Conservation (phyloP, 37 sponge, comb jelly and placozoan genomes). For the Axinella damicornis region DNA sequence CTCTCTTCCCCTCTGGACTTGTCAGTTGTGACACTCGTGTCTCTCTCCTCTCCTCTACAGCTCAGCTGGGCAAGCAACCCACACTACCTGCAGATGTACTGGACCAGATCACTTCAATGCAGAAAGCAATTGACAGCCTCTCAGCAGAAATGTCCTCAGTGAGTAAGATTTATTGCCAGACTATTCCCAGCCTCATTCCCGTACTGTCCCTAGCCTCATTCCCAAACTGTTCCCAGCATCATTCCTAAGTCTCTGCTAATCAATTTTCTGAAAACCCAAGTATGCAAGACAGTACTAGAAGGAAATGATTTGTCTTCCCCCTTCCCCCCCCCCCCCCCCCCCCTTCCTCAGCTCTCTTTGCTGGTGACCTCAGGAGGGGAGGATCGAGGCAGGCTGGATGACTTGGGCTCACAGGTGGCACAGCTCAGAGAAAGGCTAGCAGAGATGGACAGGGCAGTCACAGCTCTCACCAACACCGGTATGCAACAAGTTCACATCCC, state of each 20-base stretch:
- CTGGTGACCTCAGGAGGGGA: slow-evolving; percentile 1
- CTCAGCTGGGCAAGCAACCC: slow-evolving; percentile 39
- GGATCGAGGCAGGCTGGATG: slow-evolving; percentile 52
- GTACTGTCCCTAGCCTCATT: too few relatives aligned
- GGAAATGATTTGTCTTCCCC: too few relatives aligned
- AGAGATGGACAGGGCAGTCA: slow-evolving; percentile 84
- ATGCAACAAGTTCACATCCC: background rate
- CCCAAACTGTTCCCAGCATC: too few relatives aligned
- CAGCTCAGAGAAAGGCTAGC: slow-evolving; percentile 82
- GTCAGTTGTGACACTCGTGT: background rate
- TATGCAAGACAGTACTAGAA: too few relatives aligned
- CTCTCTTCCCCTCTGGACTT: background rate
- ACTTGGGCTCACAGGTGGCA: slow-evolving; percentile 80
- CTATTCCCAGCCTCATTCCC: too few relatives aligned
- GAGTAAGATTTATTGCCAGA: too few relatives aligned
- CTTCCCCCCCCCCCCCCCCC: too few relatives aligned
- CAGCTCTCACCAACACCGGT: slow-evolving; percentile 66
- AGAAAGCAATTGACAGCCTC: slow-evolving; percentile 61
- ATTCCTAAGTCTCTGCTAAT: too few relatives aligned
- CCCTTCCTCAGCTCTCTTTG: slow-evolving; percentile 11
- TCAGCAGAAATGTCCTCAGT: slow-evolving; percentile 66
- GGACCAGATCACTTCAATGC: slow-evolving; percentile 70
- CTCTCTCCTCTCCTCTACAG: slow-evolving; percentile 37
- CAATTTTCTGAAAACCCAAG: too few relatives aligned
- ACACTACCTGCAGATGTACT: slow-evolving; percentile 64